Evolutionary conservation across 2,888 invertebrate species (phyloP), one percentile per base, ranked within the genome.

Genomic region (Drosophila seclusa): DNA sequence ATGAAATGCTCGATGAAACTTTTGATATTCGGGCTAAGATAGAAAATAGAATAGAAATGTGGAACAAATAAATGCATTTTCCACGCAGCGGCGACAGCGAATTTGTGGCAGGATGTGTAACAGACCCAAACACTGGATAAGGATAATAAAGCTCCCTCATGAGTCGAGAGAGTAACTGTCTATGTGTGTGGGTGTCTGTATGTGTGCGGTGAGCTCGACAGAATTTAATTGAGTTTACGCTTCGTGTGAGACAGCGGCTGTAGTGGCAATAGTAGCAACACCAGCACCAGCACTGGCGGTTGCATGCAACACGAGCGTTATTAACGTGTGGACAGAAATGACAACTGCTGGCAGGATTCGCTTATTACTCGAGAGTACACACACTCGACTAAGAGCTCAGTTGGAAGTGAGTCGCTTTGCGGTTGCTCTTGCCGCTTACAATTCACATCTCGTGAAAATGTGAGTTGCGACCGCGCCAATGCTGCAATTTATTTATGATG

Each of bases 161-260:
- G 75, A 32, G 49, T 66, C 48, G 58, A 57, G 57, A 72, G 74
- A 74, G 73, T 24, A 45, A 21, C 45, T 24, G 45, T n/a, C n/a
- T n/a, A n/a, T 18, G 16, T 13, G 21, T 3, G 36, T 16, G 16
- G 5, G 27, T 16, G 36, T 24, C 1, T 18, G 18, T 11, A 27
- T 38, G 38, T 21, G 4, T 40, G 49, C 18, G 40, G 63, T 36
- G 34, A 74, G 54, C 88, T 83, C 83, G 76, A 76, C 90, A 78
- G 80, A 86, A 88, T 90, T 87, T 87, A 87, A 87, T 87, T 87
- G 90, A 90, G 87, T 87, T 90, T 85, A 88, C 87, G 89, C 89
- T 83, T 73, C 69, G 83, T 72, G 74, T 76, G 75, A 68, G 68
- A 53, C 62, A 50, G 66, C 65, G 8, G 38, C 38, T 38, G 38